Evolutionary conservation across 1,140 invertebrate genomes (phyloP).

Genomic region (Leptinotarsa undecemlineata): DNA sequence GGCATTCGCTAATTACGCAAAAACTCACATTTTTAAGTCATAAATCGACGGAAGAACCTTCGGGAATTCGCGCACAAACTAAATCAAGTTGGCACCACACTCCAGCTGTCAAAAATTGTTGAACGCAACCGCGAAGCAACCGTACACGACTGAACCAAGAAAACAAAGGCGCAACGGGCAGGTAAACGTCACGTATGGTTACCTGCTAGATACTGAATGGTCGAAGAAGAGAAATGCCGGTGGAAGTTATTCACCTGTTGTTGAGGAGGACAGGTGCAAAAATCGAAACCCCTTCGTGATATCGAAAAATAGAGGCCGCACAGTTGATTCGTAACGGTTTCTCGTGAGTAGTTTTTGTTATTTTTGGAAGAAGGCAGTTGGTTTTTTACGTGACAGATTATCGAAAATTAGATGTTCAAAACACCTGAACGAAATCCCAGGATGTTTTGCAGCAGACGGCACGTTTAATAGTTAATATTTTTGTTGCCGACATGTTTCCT

Average conservation of each 20-base stretch:
- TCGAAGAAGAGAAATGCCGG: constrained; percentile 14
- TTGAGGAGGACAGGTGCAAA: not conserved
- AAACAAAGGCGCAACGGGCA: constrained; percentile 4
- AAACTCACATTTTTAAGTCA: constrained; percentile 18
- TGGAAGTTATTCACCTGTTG: constrained; percentile 22
- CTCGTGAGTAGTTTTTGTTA: not conserved
- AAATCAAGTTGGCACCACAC: constrained; percentile 10
- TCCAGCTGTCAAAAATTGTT: constrained; percentile 15
- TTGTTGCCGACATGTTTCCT: too few species aligned
- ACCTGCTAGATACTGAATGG: constrained; percentile 16
- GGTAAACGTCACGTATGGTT: constrained; percentile 10
- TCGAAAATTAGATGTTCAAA: too few species aligned
- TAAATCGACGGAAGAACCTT: not conserved
- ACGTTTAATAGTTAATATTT: too few species aligned
- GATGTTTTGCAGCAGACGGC: too few species aligned
- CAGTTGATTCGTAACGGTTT: not conserved
- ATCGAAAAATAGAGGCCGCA: constrained; percentile 5
- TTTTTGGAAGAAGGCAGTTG: not conserved
- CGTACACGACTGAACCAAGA: not conserved
- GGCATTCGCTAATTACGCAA: not conserved
- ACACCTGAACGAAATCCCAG: too few species aligned
- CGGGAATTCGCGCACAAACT: constrained; percentile 4
- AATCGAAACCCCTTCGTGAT: constrained; percentile 12
- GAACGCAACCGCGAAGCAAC: not conserved
- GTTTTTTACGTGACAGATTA: too few species aligned